Base-by-base conservation (phyloP, 2,888 invertebrate genomes). In the Diadegma fenestrale region DNA sequence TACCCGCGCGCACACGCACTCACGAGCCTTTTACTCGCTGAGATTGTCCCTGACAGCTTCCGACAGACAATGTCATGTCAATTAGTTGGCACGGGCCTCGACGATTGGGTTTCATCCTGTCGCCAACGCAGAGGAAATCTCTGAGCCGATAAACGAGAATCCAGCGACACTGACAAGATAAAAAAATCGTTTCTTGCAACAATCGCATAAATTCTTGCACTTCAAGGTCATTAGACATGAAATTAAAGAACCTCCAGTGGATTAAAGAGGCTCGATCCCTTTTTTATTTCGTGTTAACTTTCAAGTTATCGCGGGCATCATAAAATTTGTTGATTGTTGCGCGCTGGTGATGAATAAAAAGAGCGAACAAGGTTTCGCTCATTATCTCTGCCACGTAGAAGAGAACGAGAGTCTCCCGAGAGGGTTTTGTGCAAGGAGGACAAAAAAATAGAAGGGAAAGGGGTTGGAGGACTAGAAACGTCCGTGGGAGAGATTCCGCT, bases 401-500 rank as follows among this genome's bases (percentile, higher is more conserved):
- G 51, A 63, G 43, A 68, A n/a, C 26, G 43, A n/a, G 68, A 68
- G 58, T 58, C 48, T 48, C 61, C 33, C 41, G 69, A n/a, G 54
- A 30, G 30, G 30, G 45, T 48, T 51, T 75, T 45, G 43, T 33
- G 58, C 30, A n/a, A 26, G 48, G 45, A 68, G 71, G 71, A 76
- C 61, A 73, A 43, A n/a, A 41, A 26, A 64, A 45, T 14, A 12
- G 68, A 41, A 19, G 58, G 77, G 61, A 22, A 43, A 45, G 48
- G 69, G 75, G 54, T n/a, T 54, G 77, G 76, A 71, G 66, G 77
- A 66, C 58, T 61, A 77, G 84, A 80, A 80, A 51, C 45, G 73
- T 63, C 86, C 88, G 89, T 89, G 90, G 89, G 89, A 91, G 89
- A 90, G 80, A 86, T 72, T 73, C 80, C 76, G 86, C 87, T 86